These are phyloP conservation scores for Sinosuthora webbiana DNA, from an alignment of 2,113 vertebrate species.

Conservation along the genomic window DNA sequence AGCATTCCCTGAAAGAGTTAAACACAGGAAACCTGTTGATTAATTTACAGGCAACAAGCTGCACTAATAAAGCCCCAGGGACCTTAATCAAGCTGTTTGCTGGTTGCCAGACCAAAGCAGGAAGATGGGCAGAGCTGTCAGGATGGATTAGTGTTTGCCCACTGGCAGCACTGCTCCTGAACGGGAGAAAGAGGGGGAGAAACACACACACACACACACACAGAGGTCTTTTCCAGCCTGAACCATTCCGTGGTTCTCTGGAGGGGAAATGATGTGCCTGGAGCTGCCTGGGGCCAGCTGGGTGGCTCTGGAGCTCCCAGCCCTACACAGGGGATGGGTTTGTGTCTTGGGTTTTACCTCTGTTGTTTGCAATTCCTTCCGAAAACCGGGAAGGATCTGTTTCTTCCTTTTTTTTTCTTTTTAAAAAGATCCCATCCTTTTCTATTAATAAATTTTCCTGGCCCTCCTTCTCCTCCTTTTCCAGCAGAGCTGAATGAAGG, in stretches of 20 bases:
- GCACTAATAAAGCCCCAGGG: slow-evolving; percentile 33
- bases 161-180: slow-evolving; percentile 1
- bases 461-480: neutral
- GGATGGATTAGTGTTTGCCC: slow-evolving; percentile 44
- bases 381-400: neutral
- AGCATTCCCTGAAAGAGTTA: slow-evolving; percentile 19
- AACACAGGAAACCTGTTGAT: slow-evolving; percentile 52
- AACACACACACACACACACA: neutral
- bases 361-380: slow-evolving; percentile 12
- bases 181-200: neutral
- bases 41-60: slow-evolving; percentile 56
- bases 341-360: neutral
- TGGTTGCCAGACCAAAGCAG: slow-evolving; percentile 46
- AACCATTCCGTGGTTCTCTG: neutral
- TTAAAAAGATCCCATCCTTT: neutral
- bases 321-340: neutral
- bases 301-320: neutral
- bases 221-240: neutral
- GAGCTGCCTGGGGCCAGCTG: neutral
- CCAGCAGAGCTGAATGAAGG: neutral
- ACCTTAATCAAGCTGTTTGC: slow-evolving; percentile 53
- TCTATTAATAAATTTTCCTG: neutral
- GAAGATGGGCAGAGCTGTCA: slow-evolving; percentile 60
- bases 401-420: neutral
- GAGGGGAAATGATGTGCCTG: neutral